phyloP scores from a whole-genome alignment of 2,797 vertebrate genomes.

The Anableps anableps region DNA sequence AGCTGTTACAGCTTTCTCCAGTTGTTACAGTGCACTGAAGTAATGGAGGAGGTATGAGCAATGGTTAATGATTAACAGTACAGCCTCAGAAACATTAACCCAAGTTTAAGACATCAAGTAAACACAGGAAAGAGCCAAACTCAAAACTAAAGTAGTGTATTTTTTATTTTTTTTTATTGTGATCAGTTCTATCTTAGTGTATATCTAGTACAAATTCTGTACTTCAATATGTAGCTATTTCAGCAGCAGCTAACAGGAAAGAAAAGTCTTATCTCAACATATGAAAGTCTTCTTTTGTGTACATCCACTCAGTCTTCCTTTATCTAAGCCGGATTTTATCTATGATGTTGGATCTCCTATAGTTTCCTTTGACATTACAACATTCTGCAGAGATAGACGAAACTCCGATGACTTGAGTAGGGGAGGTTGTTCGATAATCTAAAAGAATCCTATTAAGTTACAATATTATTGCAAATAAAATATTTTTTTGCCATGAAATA shows the following conservation, averaged over 20 bases:
- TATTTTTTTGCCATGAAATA: not conserved
- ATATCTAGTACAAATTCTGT: not conserved
- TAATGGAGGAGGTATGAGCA: slow-evolving; percentile 13
- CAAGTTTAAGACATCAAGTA: slow-evolving; percentile 15
- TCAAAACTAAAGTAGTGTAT: not conserved
- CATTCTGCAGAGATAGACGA: not conserved
- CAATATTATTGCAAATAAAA: not conserved
- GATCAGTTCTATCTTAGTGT: not conserved
- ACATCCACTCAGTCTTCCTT: not conserved
- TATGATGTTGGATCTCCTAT: not conserved
- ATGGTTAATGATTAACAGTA: slow-evolving; percentile 67
- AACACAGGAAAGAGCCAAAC: not conserved
- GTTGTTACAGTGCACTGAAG: not conserved
- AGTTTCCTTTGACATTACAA: not conserved
- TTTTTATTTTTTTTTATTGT: not conserved
- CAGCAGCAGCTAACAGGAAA: not conserved
- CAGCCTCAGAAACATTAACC: slow-evolving; percentile 62
- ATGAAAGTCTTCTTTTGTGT: not conserved
- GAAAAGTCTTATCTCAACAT: not conserved
- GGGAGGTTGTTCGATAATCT: not conserved
- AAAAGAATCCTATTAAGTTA: not conserved
- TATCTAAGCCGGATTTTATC: not conserved
- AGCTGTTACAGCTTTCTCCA: not conserved
- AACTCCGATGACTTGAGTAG: too few species aligned
- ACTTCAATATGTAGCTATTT: not conserved